Evolutionary conservation across 2,888 invertebrate species (phyloP).

Genomic region (Coronaproctus castanopsis): DNA sequence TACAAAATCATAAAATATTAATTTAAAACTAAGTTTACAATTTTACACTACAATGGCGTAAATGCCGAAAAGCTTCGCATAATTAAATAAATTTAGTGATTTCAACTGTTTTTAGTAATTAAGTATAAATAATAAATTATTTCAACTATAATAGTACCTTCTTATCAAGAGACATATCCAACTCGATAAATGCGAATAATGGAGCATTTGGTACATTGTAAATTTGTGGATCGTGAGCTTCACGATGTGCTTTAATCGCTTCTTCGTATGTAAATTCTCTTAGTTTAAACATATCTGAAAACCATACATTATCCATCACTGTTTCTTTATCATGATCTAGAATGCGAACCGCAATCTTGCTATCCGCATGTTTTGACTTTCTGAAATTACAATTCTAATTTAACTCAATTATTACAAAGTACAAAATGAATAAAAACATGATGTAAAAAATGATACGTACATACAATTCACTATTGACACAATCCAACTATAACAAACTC

Average conservation of each 20-base stretch:
- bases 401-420: background rate
- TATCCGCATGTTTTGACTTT: background rate
- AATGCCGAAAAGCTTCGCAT: background rate
- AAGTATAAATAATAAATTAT: background rate
- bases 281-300: slow-evolving; percentile 34
- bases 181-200: slow-evolving; percentile 47
- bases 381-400: background rate
- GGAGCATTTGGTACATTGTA: slow-evolving; percentile 53
- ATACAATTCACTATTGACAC: too few species aligned
- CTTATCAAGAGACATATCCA: slow-evolving; percentile 56
- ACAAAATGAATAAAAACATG: background rate
- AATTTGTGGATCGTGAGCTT: slow-evolving; percentile 64
- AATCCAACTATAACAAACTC: too few species aligned
- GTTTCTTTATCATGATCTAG: slow-evolving; percentile 18
- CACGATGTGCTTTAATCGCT: slow-evolving; percentile 54
- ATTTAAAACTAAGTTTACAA: too few species aligned
- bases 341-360: background rate
- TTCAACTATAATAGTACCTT: slow-evolving; percentile 26
- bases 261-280: slow-evolving; percentile 46
- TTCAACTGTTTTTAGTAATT: background rate
- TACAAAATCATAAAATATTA: too few species aligned
- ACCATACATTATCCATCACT: slow-evolving; percentile 43
- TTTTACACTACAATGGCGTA: background rate
- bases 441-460: too few species aligned
- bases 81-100: background rate